Percentiles rank a stretch among this genome's conserved stretches.
These are phyloP conservation scores for Dasypolia templi DNA, from an alignment of 2,888 invertebrate species.

Conservation along the genomic window DNA sequence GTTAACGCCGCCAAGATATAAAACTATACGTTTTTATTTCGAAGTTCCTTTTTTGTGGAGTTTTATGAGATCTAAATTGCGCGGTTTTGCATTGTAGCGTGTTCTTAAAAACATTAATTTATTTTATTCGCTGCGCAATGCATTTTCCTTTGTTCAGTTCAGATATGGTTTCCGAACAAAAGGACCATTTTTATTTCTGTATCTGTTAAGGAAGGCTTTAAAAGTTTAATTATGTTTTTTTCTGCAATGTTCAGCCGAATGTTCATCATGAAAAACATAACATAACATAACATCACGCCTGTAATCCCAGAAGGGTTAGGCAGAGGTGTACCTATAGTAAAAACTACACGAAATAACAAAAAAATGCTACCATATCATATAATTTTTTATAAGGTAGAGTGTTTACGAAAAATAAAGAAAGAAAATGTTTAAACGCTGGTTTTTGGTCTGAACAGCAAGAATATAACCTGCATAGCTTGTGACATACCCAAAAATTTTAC, in stretches of 20 bases:
- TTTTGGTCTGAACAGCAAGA: background rate
- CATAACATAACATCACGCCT: too few relatives aligned
- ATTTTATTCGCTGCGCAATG: slow-evolving; percentile 48
- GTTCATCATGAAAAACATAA: too few relatives aligned
- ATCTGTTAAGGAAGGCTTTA: slow-evolving; percentile 45
- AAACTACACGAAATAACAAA: slow-evolving; percentile 8
- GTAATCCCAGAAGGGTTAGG: too few relatives aligned
- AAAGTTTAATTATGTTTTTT: slow-evolving; percentile 6
- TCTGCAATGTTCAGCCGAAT: slow-evolving; percentile 1
- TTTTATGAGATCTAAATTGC: slow-evolving; percentile 57
- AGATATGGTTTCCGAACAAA: slow-evolving; percentile 44
- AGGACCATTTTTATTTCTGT: slow-evolving; percentile 28
- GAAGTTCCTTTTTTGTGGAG: slow-evolving; percentile 28
- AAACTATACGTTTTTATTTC: slow-evolving; percentile 51
- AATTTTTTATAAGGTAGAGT: background rate
- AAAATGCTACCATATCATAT: background rate
- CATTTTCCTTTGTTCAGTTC: slow-evolving; percentile 50
- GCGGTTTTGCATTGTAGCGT: slow-evolving; percentile 43
- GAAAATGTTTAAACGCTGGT: too few relatives aligned
- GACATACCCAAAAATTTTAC: background rate
- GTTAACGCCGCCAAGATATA: slow-evolving; percentile 52
- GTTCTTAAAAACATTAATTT: slow-evolving; percentile 62
- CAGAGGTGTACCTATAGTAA: too few relatives aligned
- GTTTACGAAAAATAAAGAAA: too few relatives aligned
- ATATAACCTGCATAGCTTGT: background rate